phyloP scores from a whole-genome alignment of 2,888 invertebrate species.

The Chloroclystis v-ata region DNA sequence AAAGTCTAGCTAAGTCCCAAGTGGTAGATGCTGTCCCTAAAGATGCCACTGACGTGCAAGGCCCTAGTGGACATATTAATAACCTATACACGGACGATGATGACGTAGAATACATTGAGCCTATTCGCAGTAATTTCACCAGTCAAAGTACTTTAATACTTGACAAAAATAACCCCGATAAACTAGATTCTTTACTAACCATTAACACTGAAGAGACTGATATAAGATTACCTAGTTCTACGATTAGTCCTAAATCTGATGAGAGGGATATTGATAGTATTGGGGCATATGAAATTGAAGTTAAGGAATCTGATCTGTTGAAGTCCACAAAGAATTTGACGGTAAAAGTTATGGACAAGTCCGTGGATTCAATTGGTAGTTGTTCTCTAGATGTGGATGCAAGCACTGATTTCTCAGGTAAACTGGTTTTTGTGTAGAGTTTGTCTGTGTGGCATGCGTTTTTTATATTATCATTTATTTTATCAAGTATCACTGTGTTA shows the following conservation, averaged over 20 bases:
- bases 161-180: slow-evolving; percentile 58
- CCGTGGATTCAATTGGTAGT: slow-evolving; percentile 90
- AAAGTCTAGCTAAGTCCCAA: slow-evolving; percentile 57
- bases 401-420: slow-evolving; percentile 86
- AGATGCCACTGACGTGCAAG: slow-evolving; percentile 66
- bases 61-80: slow-evolving; percentile 63
- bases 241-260: slow-evolving; percentile 62
- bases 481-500: slow-evolving; percentile 20
- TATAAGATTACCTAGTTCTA: slow-evolving; percentile 67
- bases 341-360: slow-evolving; percentile 83
- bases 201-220: slow-evolving; percentile 71
- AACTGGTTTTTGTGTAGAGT: slow-evolving; percentile 44
- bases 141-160: slow-evolving; percentile 72
- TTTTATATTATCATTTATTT: slow-evolving; percentile 24
- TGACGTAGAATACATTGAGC: slow-evolving; percentile 73
- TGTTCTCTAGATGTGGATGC: slow-evolving; percentile 92
- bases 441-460: slow-evolving; percentile 37
- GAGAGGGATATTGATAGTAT: slow-evolving; percentile 64
- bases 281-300: slow-evolving; percentile 69
- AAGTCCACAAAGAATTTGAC: slow-evolving; percentile 60
- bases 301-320: slow-evolving; percentile 64
- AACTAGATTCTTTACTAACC: slow-evolving; percentile 61
- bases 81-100: slow-evolving; percentile 59
- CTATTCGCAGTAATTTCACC: slow-evolving; percentile 70
- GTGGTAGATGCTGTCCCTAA: slow-evolving; percentile 69